Evolutionary conservation across 2,888 invertebrate genomes (phyloP), one percentile per base, ranked within the genome.

Genomic region (Trimorus sp.): DNA sequence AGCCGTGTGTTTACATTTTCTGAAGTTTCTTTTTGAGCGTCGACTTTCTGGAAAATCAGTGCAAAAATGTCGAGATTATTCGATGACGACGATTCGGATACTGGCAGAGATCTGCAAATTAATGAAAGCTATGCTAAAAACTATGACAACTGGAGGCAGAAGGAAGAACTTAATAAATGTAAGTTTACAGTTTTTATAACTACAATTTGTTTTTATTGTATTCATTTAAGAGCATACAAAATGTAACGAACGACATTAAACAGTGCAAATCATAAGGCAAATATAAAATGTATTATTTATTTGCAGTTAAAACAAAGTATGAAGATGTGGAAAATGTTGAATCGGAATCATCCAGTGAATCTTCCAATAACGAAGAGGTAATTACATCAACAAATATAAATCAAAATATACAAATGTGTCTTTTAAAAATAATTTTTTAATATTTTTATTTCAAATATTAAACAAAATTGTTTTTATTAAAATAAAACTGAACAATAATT

Each of bases 111-210:
- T 68, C 92, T 97, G 40, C 94, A 94, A 90, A 95, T 96, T 36
- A 95, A 97, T 90, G 94, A 95, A 89, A 94, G 94, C 68, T 98
- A 97, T 92, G 98, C 98, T 0, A 95, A 95, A 85, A 95, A 94
- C 85, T 98, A 98, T 89, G 95, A 97, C 89, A 93, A 92, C 78
- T 97, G 97, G 95, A 94, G 98, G 66, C 95, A 96, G 88, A 97
- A 96, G 88, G 98, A 98, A 91, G 96, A 97, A 90, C 92, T 96
- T 16, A 95, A 97, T 89, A 96, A 96, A 93, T 92, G 96, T 96
- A 93, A 93, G 93, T 69, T 14, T 48, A n/a, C 45, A 45, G 26
- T 26, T 26, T 26, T 26, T 26, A 4, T 3, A 45, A 45, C 1
- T 45, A 45, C 9, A 45, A 45, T 42, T 42, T 38, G 37, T 59